Percentiles rank a stretch among this genome's conserved stretches.
These are phyloP conservation scores for Asbolus verrucosus DNA, from an alignment of 1,140 invertebrate genomes.

Conservation along the genomic window DNA sequence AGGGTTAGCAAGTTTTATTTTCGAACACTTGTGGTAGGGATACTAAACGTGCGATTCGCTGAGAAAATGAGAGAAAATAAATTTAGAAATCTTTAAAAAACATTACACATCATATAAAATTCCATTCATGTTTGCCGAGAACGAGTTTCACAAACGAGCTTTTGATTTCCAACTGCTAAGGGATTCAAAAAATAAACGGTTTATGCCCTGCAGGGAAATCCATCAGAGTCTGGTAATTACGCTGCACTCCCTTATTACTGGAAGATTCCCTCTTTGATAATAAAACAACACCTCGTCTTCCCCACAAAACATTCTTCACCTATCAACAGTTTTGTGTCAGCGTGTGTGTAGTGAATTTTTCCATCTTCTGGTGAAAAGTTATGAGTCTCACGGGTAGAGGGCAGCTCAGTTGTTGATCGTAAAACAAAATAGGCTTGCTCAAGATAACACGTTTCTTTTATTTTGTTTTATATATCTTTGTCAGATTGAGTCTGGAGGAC, in stretches of 20 bases:
- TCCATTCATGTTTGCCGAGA: slow-evolving; percentile 51
- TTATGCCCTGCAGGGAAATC: slow-evolving; percentile 56
- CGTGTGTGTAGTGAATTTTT: slow-evolving; percentile 55
- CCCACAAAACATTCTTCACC: slow-evolving; percentile 41
- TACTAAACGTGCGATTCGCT: slow-evolving; percentile 39
- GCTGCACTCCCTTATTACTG: slow-evolving; percentile 50
- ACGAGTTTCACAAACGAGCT: slow-evolving; percentile 57
- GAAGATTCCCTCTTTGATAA: slow-evolving; percentile 53
- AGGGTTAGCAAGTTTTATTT: slow-evolving; percentile 31
- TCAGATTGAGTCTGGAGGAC: background rate
- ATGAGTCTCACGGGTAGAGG: slow-evolving; percentile 47
- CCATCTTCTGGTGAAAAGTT: slow-evolving; percentile 45
- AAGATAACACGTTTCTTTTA: slow-evolving; percentile 39
- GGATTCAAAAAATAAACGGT: slow-evolving; percentile 59
- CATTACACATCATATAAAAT: slow-evolving; percentile 53
- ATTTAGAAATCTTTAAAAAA: slow-evolving; percentile 51
- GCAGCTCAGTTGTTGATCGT: slow-evolving; percentile 39
- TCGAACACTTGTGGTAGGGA: slow-evolving; percentile 40
- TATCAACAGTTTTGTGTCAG: slow-evolving; percentile 53
- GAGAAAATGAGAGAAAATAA: slow-evolving; percentile 45
- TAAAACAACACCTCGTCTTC: slow-evolving; percentile 48
- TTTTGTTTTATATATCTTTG: slow-evolving; percentile 28
- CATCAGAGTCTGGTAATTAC: slow-evolving; percentile 57
- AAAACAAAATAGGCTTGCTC: slow-evolving; percentile 53
- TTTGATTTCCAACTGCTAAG: slow-evolving; percentile 57